phyloP scores from a whole-genome alignment of 1,140 invertebrate genomes.

The Formica selysi region DNA sequence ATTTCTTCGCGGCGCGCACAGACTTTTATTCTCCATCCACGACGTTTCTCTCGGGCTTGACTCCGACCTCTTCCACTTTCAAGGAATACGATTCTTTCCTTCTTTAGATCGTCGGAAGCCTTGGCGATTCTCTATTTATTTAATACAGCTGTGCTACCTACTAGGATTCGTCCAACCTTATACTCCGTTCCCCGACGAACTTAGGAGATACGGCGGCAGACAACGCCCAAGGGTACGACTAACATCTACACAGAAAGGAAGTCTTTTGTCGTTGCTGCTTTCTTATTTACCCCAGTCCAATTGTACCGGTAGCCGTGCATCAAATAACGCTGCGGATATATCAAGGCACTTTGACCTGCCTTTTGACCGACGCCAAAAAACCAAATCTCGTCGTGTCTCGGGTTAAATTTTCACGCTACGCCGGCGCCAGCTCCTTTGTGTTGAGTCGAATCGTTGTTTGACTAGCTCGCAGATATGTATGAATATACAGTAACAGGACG shows the following conservation, averaged over 20 bases:
- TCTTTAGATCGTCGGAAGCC: slow-evolving; percentile 60
- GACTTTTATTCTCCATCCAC: slow-evolving; percentile 43
- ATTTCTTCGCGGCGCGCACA: slow-evolving; percentile 53
- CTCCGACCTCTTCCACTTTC: slow-evolving; percentile 52
- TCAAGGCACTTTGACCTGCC: slow-evolving; percentile 34
- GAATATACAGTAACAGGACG: slow-evolving; percentile 56
- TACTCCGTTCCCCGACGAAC: slow-evolving; percentile 62
- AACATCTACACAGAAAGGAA: slow-evolving; percentile 51
- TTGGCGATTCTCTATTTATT: slow-evolving; percentile 77
- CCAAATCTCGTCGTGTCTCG: slow-evolving; percentile 44
- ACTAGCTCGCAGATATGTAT: slow-evolving; percentile 58
- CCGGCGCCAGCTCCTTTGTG: slow-evolving; percentile 46
- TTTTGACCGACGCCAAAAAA: slow-evolving; percentile 58
- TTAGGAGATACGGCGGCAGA: slow-evolving; percentile 77
- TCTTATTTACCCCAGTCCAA: slow-evolving; percentile 82
- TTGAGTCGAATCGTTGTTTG: slow-evolving; percentile 49
- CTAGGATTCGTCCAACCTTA: slow-evolving; percentile 52
- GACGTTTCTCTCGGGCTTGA: slow-evolving; percentile 42
- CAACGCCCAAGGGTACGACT: slow-evolving; percentile 73
- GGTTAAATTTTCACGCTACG: slow-evolving; percentile 60
- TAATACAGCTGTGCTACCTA: slow-evolving; percentile 75
- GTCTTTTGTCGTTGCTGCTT: slow-evolving; percentile 77
- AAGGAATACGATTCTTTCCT: slow-evolving; percentile 51
- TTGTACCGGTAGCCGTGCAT: slow-evolving; percentile 76
- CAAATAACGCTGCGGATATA: slow-evolving; percentile 72